These are phyloP conservation scores for Stenotaenia linearis DNA, from an alignment of 2,888 invertebrate species.

Conservation along the genomic window DNA sequence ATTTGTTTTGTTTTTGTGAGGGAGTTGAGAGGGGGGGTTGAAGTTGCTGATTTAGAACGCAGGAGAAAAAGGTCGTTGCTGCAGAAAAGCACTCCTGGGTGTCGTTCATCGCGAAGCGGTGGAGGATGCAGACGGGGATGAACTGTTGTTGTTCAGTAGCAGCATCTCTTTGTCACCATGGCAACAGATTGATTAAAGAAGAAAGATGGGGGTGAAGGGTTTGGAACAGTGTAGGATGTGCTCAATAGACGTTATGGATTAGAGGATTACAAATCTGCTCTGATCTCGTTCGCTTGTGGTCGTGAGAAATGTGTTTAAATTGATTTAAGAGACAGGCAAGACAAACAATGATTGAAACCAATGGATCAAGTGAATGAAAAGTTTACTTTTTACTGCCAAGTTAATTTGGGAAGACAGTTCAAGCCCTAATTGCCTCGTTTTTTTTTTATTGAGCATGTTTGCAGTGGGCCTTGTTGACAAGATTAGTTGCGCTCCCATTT, in stretches of 20 bases:
- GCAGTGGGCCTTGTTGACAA: background rate
- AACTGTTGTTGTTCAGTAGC: background rate
- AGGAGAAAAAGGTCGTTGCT: background rate
- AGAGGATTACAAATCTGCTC: background rate
- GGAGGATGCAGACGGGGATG: background rate
- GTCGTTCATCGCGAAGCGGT: background rate
- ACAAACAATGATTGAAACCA: background rate
- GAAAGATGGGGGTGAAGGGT: background rate
- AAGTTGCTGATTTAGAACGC: conserved; percentile 1
- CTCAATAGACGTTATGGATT: background rate
- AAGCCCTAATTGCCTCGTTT: background rate
- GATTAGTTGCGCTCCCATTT: background rate
- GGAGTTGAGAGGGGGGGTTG: background rate
- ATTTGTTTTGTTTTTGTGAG: background rate
- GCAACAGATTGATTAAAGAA: conserved; percentile 2
- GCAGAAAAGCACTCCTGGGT: background rate
- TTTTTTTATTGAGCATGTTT: background rate
- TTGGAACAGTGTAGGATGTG: background rate
- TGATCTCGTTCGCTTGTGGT: background rate
- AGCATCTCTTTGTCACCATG: background rate
- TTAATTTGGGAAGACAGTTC: background rate
- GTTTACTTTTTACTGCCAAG: background rate
- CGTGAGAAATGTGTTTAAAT: background rate
- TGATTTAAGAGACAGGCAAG: background rate
- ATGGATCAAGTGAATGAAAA: background rate